Conservation (phyloP, 2,113 vertebrate species). For the Leuciscus idus region DNA sequence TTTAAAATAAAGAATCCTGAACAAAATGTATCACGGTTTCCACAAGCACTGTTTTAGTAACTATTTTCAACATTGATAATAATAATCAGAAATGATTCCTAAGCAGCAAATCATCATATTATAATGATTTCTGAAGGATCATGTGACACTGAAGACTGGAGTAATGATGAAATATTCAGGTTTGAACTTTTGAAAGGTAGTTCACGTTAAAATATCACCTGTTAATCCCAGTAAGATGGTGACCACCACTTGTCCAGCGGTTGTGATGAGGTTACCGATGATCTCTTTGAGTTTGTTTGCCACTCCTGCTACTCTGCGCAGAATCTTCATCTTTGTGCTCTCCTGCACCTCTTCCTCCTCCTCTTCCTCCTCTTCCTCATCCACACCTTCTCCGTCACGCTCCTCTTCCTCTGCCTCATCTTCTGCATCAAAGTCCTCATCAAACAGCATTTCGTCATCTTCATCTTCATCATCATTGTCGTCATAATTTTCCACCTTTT, state of each 20-base stretch:
- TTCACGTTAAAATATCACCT: conserved; percentile 49
- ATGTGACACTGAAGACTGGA: too few relatives aligned
- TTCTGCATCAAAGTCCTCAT: conserved; percentile 86
- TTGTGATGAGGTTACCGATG: conserved; percentile 95
- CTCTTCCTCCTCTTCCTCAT: conserved; percentile 76
- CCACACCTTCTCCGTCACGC: conserved; percentile 69
- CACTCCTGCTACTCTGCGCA: conserved; percentile 83
- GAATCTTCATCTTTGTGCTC: conserved; percentile 86
- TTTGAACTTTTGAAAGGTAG: not conserved
- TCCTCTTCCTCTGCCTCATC: conserved; percentile 80
- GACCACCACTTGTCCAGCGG: conserved; percentile 94
- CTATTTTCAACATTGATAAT: too few relatives aligned
- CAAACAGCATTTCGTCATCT: conserved; percentile 86
- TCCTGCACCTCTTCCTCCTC: conserved; percentile 84
- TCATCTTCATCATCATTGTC: conserved; percentile 71
- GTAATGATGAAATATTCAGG: too few relatives aligned
- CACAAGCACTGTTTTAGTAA: too few relatives aligned
- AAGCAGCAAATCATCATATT: too few relatives aligned
- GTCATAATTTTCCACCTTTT: conserved; percentile 48
- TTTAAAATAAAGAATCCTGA: too few relatives aligned
- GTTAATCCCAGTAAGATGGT: conserved; percentile 91
- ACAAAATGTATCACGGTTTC: too few relatives aligned
- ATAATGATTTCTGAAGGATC: too few relatives aligned
- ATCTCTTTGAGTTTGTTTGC: conserved; percentile 91
- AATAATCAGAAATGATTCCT: too few relatives aligned